Evolutionary conservation across 2,888 invertebrate species (phyloP).

Genomic region (Baronia brevicornis): DNA sequence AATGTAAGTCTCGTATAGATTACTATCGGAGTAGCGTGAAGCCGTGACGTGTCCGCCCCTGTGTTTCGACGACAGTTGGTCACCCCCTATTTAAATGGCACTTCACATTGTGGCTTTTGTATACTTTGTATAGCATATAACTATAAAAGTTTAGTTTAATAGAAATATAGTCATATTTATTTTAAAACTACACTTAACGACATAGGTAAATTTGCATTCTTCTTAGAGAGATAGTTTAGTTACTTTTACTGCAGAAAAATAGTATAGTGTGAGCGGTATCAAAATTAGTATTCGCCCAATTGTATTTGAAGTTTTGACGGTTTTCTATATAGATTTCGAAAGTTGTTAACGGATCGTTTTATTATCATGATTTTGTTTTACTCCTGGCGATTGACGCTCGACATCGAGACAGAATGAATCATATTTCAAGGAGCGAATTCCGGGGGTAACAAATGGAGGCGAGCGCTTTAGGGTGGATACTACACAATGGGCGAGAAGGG

Average conservation of each 20-base stretch:
- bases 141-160: slow-evolving; percentile 51
- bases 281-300: no score
- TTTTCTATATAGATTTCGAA: no score
- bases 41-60: slow-evolving; percentile 62
- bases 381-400: slow-evolving; percentile 53
- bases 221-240: no score
- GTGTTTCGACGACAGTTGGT: slow-evolving; percentile 71
- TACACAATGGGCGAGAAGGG: slow-evolving; percentile 70
- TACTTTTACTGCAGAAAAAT: no score
- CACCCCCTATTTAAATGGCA: slow-evolving; percentile 70
- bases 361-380: slow-evolving; percentile 36
- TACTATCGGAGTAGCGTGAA: slow-evolving; percentile 67
- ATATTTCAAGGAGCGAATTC: slow-evolving; percentile 72
- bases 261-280: no score
- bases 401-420: slow-evolving; percentile 65
- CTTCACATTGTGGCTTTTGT: slow-evolving; percentile 72
- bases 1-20: slow-evolving; percentile 65
- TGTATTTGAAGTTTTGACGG: no score
- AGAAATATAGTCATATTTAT: slow-evolving; percentile 31
- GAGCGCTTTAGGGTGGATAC: slow-evolving; percentile 69
- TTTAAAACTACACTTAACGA: no score
- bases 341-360: slow-evolving; percentile 10
- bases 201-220: no score
- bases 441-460: slow-evolving; percentile 71
- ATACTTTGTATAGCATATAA: slow-evolving; percentile 51